A percentile compares a stretch with the other conserved stretches of the same genome.
These are phyloP conservation scores for Dendroctonus ponderosae DNA, from an alignment of 1,140 invertebrate genomes.

Conservation along the genomic window DNA sequence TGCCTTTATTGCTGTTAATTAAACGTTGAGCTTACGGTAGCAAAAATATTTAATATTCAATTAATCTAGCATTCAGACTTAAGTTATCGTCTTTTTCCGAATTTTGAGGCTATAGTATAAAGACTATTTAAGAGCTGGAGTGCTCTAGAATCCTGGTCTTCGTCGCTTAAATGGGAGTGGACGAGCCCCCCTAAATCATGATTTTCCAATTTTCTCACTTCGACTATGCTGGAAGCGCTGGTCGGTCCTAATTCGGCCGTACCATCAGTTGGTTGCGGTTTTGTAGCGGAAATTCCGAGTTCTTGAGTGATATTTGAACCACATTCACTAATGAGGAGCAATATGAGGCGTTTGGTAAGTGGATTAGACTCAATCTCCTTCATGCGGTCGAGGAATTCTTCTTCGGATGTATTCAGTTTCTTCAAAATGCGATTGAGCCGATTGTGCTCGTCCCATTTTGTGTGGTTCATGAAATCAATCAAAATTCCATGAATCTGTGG, in stretches of 20 bases:
- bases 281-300: constrained; percentile 62
- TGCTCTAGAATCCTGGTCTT: constrained; percentile 68
- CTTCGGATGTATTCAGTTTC: constrained; percentile 70
- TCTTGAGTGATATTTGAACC: constrained; percentile 64
- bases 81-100: constrained; percentile 52
- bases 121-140: constrained; percentile 77
- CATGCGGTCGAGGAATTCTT: constrained; percentile 73
- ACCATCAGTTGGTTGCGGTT: constrained; percentile 2
- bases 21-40: neutral
- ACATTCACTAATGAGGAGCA: constrained; percentile 74
- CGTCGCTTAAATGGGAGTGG: constrained; percentile 46
- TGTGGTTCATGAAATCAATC: constrained; percentile 48
- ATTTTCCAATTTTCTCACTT: constrained; percentile 8
- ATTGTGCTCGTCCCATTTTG: constrained; percentile 36
- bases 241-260: neutral
- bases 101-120: constrained; percentile 78
- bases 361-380: constrained; percentile 74
- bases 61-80: neutral
- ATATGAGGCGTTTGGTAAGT: constrained; percentile 69
- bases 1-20: neutral
- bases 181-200: constrained; percentile 33
- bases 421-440: constrained; percentile 63
- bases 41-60: neutral
- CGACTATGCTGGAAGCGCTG: neutral
- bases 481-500: constrained; percentile 45